These are phyloP conservation scores for Globodera rostochiensis DNA, from an alignment of 1,140 invertebrate genomes.

Conservation along the genomic window DNA sequence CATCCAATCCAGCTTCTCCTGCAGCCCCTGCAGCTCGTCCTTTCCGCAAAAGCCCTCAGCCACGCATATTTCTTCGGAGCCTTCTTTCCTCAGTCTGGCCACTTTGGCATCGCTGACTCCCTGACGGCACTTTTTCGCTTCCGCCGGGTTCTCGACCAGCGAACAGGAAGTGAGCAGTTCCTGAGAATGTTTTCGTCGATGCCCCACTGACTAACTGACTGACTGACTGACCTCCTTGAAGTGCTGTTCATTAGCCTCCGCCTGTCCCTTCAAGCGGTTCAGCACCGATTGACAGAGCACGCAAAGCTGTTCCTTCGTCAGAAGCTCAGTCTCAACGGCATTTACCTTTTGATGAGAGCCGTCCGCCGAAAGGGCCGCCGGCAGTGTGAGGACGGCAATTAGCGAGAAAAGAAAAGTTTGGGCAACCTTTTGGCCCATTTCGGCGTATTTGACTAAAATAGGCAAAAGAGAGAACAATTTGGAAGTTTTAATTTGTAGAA, in stretches of 20 bases:
- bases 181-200: background rate
- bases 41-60: conserved; percentile 14
- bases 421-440: background rate
- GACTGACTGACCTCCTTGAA: background rate
- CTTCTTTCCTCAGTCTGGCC: conserved; percentile 2
- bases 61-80: conserved; percentile 13
- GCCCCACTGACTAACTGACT: background rate
- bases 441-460: background rate
- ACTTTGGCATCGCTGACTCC: conserved; percentile 8
- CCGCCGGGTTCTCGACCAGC: background rate
- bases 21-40: background rate
- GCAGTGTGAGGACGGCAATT: background rate
- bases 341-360: background rate
- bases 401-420: background rate
- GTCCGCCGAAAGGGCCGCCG: background rate
- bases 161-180: conserved; percentile 12
- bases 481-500: background rate
- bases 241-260: background rate
- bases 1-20: background rate
- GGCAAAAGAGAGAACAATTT: too few relatives aligned
- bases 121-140: conserved; percentile 17
- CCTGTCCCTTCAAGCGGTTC: background rate
- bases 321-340: background rate
- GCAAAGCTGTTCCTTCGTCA: background rate
- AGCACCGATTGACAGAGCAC: background rate